These are phyloP conservation scores for Astreopora myriophthalma DNA, from an alignment of 64 coral and sea anemone genomes.

Conservation along the genomic window DNA sequence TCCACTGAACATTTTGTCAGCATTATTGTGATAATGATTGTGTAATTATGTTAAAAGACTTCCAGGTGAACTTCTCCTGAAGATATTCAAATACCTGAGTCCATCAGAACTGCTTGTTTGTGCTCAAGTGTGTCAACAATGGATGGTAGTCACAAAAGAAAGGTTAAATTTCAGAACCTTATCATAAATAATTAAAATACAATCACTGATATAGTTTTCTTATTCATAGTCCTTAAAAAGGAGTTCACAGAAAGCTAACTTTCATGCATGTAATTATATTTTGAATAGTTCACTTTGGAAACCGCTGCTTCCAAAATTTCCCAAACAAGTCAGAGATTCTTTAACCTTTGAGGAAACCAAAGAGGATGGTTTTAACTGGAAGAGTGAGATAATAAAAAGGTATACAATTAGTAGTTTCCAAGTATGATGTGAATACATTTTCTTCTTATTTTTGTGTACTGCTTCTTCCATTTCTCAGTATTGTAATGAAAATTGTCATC, in stretches of 20 bases:
- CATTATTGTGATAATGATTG: too few relatives aligned
- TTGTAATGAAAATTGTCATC: background rate
- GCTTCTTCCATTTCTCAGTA: background rate
- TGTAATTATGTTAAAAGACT: constrained; percentile 32
- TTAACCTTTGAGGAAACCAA: constrained; percentile 88
- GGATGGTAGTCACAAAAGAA: constrained; percentile 69
- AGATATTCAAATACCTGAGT: constrained; percentile 80
- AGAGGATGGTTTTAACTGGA: constrained; percentile 82
- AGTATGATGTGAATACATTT: background rate
- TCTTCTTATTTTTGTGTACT: background rate
- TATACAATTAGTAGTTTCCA: background rate
- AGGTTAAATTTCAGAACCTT: constrained; percentile 43
- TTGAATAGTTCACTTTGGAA: constrained; percentile 72
- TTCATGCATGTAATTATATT: background rate
- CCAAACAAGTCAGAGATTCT: constrained; percentile 69
- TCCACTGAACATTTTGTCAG: too few relatives aligned
- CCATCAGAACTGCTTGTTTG: constrained; percentile 76
- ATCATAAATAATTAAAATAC: too few relatives aligned
- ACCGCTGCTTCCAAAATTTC: constrained; percentile 52
- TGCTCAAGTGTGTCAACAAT: constrained; percentile 80
- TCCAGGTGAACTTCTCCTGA: constrained; percentile 87
- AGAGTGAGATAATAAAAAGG: constrained; percentile 86
- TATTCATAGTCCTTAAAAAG: too few relatives aligned
- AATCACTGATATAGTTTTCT: too few relatives aligned
- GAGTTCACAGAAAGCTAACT: too few relatives aligned